These are phyloP conservation scores for Sus cebifrons DNA, from an alignment of 2,797 vertebrate genomes.

Conservation along the genomic window DNA sequence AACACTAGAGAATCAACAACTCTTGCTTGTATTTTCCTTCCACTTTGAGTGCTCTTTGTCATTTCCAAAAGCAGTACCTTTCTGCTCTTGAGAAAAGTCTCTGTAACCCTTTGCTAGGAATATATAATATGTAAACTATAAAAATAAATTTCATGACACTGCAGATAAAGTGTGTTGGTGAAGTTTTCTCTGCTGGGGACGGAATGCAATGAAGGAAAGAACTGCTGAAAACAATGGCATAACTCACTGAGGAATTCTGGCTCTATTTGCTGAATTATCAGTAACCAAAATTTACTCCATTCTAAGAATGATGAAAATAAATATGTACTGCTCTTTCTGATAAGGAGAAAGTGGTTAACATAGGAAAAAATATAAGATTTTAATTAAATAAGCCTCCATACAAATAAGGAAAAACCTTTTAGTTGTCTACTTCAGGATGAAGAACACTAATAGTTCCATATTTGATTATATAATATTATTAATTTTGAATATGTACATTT, in stretches of 20 bases:
- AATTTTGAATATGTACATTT: not conserved
- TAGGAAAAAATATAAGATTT: not conserved
- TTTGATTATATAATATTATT: not conserved
- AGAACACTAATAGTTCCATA: not conserved
- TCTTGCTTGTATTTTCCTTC: not conserved
- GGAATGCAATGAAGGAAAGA: constrained; percentile 32
- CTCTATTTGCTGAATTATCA: not conserved
- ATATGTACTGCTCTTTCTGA: not conserved
- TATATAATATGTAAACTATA: not conserved
- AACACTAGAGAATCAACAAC: not conserved
- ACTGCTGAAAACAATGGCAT: not conserved
- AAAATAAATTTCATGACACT: not conserved
- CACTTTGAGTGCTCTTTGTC: not conserved
- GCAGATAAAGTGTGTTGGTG: not conserved
- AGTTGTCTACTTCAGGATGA: not conserved
- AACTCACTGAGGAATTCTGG: constrained; percentile 16
- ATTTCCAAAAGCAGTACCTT: constrained; percentile 2
- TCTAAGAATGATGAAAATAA: not conserved
- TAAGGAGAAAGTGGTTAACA: not conserved
- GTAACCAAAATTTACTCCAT: not conserved
- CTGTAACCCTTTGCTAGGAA: not conserved
- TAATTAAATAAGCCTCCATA: not conserved
- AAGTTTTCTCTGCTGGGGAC: not conserved
- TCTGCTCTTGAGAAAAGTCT: not conserved
- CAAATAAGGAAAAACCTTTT: not conserved